Percentiles rank a stretch among this genome's conserved stretches.
phyloP scores from a whole-genome alignment of 1,140 invertebrate genomes.

The Drosophila subpulchrella region DNA sequence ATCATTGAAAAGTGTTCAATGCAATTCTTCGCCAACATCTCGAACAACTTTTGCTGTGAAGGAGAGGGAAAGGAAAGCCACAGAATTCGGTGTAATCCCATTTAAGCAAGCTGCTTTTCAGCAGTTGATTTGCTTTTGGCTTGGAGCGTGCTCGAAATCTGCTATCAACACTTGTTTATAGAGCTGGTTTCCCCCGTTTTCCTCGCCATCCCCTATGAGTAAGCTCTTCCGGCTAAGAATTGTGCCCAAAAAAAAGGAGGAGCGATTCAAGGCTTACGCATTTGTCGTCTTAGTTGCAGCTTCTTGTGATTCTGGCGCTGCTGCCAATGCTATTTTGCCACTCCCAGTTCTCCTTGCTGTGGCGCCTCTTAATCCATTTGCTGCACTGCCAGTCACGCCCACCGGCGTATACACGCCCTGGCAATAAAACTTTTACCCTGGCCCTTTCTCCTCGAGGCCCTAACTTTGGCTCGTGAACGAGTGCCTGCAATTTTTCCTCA shows the following conservation, averaged over 20 bases:
- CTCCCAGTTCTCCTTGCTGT: constrained; percentile 15
- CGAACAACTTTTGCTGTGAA: neutral
- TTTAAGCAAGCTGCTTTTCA: constrained; percentile 69
- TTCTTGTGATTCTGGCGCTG: constrained; percentile 26
- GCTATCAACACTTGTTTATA: constrained; percentile 77
- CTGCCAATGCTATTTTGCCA: constrained; percentile 29
- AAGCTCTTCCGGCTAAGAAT: constrained; percentile 12
- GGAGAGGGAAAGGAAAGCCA: constrained; percentile 18
- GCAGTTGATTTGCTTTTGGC: constrained; percentile 38
- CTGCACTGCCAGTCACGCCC: constrained; percentile 57
- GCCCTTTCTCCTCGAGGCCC: constrained; percentile 21
- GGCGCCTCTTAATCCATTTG: constrained; percentile 66
- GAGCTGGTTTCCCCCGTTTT: neutral
- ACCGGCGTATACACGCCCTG: constrained; percentile 47
- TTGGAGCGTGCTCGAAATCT: constrained; percentile 50
- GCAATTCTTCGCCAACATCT: neutral
- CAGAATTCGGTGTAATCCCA: constrained; percentile 70
- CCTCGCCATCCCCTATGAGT: neutral
- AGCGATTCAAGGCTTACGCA: constrained; percentile 52
- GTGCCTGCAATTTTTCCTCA: constrained; percentile 27
- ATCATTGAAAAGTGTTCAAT: constrained; percentile 65
- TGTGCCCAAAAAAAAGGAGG: constrained; percentile 40
- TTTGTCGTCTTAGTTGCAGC: constrained; percentile 51
- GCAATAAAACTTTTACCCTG: constrained; percentile 65
- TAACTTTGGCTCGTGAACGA: constrained; percentile 8